These are phyloP conservation scores for Polyommatus icarus DNA, from an alignment of 2,888 invertebrate species.

Conservation along the genomic window DNA sequence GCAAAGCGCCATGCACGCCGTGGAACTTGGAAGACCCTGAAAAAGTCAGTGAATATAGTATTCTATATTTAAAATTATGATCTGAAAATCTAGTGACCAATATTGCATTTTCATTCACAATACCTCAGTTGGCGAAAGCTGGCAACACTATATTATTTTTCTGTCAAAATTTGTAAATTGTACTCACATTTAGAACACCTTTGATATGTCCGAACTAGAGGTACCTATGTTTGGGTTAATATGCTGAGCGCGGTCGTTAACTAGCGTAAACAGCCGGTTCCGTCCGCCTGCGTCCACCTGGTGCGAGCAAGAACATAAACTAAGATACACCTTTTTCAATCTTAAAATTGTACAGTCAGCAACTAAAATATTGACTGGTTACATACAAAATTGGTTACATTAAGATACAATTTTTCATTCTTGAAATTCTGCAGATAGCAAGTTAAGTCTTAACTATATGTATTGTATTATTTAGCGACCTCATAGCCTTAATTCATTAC, in stretches of 20 bases:
- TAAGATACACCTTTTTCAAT: constrained; percentile 28
- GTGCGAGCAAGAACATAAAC: background rate
- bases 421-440: too few species aligned
- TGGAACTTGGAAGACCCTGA: too few species aligned
- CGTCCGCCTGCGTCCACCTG: constrained; percentile 70
- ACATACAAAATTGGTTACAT: too few species aligned
- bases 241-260: constrained; percentile 50
- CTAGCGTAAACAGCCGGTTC: constrained; percentile 67
- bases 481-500: too few species aligned
- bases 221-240: constrained; percentile 40
- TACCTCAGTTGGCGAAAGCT: background rate
- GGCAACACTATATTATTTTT: background rate
- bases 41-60: too few species aligned
- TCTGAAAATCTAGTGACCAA: too few species aligned
- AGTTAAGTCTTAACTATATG: too few species aligned
- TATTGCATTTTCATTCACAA: too few species aligned
- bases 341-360: background rate
- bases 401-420: too few species aligned
- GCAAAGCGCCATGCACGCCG: too few species aligned
- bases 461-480: too few species aligned
- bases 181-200: constrained; percentile 10
- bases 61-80: too few species aligned
- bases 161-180: background rate
- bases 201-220: constrained; percentile 33
- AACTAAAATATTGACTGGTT: background rate